Base-by-base conservation (phyloP, 2,888 invertebrate genomes). In the Macroteleia sp. region DNA sequence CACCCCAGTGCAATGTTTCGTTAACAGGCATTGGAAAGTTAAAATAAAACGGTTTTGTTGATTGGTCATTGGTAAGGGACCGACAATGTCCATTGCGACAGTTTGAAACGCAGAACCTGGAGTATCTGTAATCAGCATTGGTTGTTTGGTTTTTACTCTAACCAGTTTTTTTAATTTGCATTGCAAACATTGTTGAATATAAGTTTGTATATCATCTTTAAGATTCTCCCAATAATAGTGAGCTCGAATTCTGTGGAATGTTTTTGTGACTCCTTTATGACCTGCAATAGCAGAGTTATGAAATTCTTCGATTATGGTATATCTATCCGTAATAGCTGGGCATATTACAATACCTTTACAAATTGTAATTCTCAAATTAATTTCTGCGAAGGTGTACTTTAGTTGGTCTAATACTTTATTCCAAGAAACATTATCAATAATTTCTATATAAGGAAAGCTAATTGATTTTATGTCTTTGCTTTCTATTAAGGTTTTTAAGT, bases 81-180 rank as follows among this genome's bases (percentile, higher is more conserved):
- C 82, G 1, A 82, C 74, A 3, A 81, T 77, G 19, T 84, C 81
- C 2, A 82, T 8, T 0, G 80, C 22, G 3, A 78, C 39, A 41
- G 74, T 77, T 30, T 80, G 67, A 12, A 77, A 80, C 4, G 73
- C 50, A 2, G 28, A 30, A 3, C 41, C 52, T 0, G 78, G 67
- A 10, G 80, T 82, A 12, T 82, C 80, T 0, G 80, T 80, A 0
- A 80, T 79, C 2, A 62, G 6, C 78, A 79, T 77, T n/a, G 77
- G 73, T 42, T 74, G 56, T 22, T 50, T 48, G 0, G 71, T 77
- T 57, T 70, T 76, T 6, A 71, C 52, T 10, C 76, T 52, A 0
- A 75, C 75, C 14, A 80, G 17, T 73, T 82, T 80, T 6, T 80
- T 77, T 19, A 56, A 39, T 39, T 77, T 75, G 22, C 79, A 82